phyloP scores from a whole-genome alignment of 2,113 vertebrate genomes.

The Glaucidium brasilianum region DNA sequence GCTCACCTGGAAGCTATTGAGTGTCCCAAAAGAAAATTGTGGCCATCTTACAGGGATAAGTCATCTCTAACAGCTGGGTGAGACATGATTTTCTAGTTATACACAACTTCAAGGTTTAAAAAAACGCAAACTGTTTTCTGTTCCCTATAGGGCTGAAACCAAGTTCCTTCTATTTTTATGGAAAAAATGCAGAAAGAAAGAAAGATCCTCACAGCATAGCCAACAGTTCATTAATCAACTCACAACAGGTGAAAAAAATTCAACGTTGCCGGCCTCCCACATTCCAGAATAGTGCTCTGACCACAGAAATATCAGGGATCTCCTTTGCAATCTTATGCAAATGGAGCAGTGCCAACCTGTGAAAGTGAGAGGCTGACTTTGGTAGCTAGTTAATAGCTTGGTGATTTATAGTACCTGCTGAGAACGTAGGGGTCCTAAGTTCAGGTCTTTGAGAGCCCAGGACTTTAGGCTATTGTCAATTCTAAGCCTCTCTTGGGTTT shows the following conservation, averaged over 20 bases:
- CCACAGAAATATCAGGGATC: background rate
- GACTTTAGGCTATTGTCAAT: constrained; percentile 1
- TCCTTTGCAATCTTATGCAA: background rate
- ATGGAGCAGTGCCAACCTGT: background rate
- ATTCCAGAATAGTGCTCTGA: background rate
- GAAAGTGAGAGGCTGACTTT: background rate
- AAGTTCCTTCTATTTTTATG: background rate
- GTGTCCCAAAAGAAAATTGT: background rate
- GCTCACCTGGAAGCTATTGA: background rate
- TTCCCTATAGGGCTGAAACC: background rate
- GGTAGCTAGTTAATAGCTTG: background rate
- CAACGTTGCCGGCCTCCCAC: background rate
- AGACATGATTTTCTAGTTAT: background rate
- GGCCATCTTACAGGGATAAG: background rate
- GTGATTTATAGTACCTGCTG: constrained; percentile 11
- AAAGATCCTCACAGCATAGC: background rate
- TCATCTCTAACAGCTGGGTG: background rate
- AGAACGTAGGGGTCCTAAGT: background rate
- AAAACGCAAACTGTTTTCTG: background rate
- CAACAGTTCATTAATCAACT: constrained; percentile 10
- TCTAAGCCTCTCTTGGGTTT: background rate
- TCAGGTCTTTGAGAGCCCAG: background rate
- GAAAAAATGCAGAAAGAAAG: background rate
- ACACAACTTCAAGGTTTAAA: background rate
- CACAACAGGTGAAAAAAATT: constrained; percentile 6